Evolutionary conservation across 2,888 invertebrate genomes (phyloP).

Genomic region (Synergus laeviventris): DNA sequence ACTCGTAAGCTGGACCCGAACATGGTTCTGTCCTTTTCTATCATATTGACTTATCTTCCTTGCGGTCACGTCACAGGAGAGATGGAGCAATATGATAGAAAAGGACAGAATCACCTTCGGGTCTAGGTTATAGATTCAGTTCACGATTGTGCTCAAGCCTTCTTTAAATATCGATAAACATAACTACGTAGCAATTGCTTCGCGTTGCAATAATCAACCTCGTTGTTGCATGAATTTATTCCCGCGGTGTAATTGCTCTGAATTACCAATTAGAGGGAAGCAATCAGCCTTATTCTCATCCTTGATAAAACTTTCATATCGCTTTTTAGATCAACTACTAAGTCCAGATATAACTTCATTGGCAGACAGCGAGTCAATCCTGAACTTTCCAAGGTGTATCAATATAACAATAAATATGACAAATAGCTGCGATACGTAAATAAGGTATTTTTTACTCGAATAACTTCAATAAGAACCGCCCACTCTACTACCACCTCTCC

Average conservation of each 20-base stretch:
- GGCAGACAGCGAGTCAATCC: background rate
- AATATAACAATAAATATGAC: conserved; percentile 1
- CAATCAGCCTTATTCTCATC: conserved; percentile 1
- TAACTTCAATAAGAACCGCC: too few relatives aligned
- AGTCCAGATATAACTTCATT: background rate
- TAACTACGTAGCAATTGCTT: background rate
- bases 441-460: background rate
- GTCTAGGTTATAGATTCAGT: too few relatives aligned
- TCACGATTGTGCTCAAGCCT: too few relatives aligned
- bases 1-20: too few relatives aligned
- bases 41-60: too few relatives aligned
- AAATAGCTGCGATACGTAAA: conserved; percentile 17
- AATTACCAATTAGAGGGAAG: background rate
- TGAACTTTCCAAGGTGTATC: background rate
- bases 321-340: background rate
- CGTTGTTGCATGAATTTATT: background rate
- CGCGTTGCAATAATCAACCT: background rate
- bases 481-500: too few relatives aligned
- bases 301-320: conserved; percentile 6
- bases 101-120: too few relatives aligned
- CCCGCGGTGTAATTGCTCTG: background rate
- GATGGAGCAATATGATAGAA: too few relatives aligned
- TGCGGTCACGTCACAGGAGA: too few relatives aligned
- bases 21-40: too few relatives aligned
- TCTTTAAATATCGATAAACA: conserved; percentile 13